Evolutionary conservation across 1,140 invertebrate species (phyloP).

Genomic region (Gerris buenoi): DNA sequence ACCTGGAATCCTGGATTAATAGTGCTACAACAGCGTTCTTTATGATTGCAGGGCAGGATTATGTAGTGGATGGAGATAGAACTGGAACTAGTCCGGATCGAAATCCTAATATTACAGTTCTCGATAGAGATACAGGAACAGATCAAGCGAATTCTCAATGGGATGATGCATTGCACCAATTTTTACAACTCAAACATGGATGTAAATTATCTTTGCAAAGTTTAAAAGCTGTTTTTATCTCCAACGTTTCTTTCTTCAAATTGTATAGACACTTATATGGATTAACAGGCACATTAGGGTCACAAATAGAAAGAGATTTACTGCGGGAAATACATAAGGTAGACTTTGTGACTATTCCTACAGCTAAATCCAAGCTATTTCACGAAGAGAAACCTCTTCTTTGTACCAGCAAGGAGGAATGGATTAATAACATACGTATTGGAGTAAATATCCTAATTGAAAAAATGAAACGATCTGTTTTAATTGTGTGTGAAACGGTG

Average conservation of each 20-base stretch:
- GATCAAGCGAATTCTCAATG: slow-evolving; percentile 28
- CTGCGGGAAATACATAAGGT: slow-evolving; percentile 23
- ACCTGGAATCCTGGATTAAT: slow-evolving; percentile 23
- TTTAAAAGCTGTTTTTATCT: slow-evolving; percentile 30
- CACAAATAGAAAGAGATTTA: slow-evolving; percentile 21
- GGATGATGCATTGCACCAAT: slow-evolving; percentile 31
- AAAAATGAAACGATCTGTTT: no score
- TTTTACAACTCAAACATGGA: slow-evolving; percentile 31
- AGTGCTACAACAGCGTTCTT: slow-evolving; percentile 21
- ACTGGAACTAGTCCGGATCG: slow-evolving; percentile 21
- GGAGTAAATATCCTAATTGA: no score
- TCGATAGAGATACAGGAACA: slow-evolving; percentile 31
- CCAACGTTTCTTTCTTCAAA: slow-evolving; percentile 30
- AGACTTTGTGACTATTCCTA: slow-evolving; percentile 25
- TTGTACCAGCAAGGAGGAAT: no score
- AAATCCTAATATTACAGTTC: slow-evolving; percentile 24
- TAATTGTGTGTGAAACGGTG: no score
- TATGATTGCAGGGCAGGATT: slow-evolving; percentile 18
- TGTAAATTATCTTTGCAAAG: slow-evolving; percentile 26
- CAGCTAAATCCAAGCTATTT: no score
- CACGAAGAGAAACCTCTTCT: no score
- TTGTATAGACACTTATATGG: slow-evolving; percentile 28
- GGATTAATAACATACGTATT: no score
- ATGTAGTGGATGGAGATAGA: slow-evolving; percentile 23
- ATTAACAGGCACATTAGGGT: slow-evolving; percentile 29